phyloP scores from a whole-genome alignment of 2,888 invertebrate genomes.

The Parnassius mnemosyne region DNA sequence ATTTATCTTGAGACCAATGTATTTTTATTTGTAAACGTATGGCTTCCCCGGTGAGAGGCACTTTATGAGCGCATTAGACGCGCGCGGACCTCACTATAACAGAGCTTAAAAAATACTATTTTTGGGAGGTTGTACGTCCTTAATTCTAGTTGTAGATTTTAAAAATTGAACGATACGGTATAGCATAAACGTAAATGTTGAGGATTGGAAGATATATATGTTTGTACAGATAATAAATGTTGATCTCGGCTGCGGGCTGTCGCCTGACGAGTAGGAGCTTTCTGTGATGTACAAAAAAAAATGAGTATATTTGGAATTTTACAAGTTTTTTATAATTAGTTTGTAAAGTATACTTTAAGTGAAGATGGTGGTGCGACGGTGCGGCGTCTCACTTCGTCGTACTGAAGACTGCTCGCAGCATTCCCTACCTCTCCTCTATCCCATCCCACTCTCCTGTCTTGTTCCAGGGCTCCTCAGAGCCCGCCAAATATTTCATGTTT shows the following conservation, averaged over 20 bases:
- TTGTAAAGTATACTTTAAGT: constrained; percentile 76
- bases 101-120: constrained; percentile 59
- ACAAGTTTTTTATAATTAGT: constrained; percentile 81
- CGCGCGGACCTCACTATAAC: constrained; percentile 44
- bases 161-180: constrained; percentile 67
- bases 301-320: constrained; percentile 78
- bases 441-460: constrained; percentile 46
- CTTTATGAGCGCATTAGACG: constrained; percentile 27
- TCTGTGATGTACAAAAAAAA: constrained; percentile 80
- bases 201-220: constrained; percentile 73
- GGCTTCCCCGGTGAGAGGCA: constrained; percentile 42
- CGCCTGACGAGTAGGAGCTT: constrained; percentile 53
- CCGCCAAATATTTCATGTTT: constrained; percentile 40
- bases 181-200: constrained; percentile 61
- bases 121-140: constrained; percentile 43
- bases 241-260: constrained; percentile 75
- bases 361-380: constrained; percentile 61
- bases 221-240: constrained; percentile 71
- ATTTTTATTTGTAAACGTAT: constrained; percentile 62
- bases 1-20: constrained; percentile 76
- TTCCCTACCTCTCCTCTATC: constrained; percentile 34
- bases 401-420: constrained; percentile 63
- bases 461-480: constrained; percentile 41
- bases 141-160: constrained; percentile 71
- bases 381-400: constrained; percentile 43